Base-by-base conservation (phyloP, 2,113 vertebrate species). In the Lanius ludovicianus region DNA sequence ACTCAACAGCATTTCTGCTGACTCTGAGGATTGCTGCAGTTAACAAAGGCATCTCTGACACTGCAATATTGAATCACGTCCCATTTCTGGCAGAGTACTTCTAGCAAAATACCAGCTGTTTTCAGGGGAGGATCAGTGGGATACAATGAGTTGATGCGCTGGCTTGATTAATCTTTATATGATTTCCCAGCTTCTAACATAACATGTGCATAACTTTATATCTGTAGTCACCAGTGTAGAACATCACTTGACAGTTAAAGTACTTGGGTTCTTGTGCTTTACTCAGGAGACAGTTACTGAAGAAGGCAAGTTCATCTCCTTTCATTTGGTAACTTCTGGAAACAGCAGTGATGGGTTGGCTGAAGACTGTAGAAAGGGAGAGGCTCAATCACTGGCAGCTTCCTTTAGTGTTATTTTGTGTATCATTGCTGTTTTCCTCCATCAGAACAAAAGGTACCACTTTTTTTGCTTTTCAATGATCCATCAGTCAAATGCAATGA, bases 101-200 rank as follows among this genome's bases (percentile, higher is more conserved):
- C 82, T 60, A 94, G 90, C 88, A 96, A 94, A 97, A 96, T 92
- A 70, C 90, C 95, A 96, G 93, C 95, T 97, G 95, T 90, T 94
- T 96, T 75, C 90, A 81, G 83, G 15, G 80, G 59, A 96, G 76
- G 79, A 96, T 93, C 85, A 89, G 76, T 71, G 85, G 71, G 90
- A 92, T 71, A 92, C 93, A 93, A 87, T 60, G 71, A 55, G 25
- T 76, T 65, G 92, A 95, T 94, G 69, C 64, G 76, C 86, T 84
- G 80, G 64, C 76, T 93, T 96, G 96, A 96, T 96, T 95, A 92
- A 95, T 94, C 88, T 82, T 92, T 90, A 55, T 82, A 93, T 56
- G 82, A 81, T 92, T 93, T 92, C 92, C 64, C 64, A 73, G 85
- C 68, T 88, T 89, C 92, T 68, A 92, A 96, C 8, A 7, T 44